Evolutionary conservation across 2,888 invertebrate genomes (phyloP), one percentile per base, ranked within the genome.

Genomic region (Andrena camellia): DNA sequence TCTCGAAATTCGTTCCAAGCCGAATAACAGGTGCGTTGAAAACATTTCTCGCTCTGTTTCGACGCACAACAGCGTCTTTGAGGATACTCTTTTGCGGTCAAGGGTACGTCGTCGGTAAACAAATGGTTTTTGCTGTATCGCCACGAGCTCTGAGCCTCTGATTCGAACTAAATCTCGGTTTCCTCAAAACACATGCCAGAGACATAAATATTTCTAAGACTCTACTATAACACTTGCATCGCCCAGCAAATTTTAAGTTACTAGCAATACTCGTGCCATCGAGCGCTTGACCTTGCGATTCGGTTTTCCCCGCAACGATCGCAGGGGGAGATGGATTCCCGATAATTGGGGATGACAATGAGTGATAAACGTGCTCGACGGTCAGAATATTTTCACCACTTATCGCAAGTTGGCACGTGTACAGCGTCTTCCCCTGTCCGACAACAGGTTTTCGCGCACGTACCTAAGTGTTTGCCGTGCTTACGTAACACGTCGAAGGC

Each of bases 391-490:
- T 57, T 57, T 57, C 69, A 26, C 42, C 59, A 59, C 42, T 69
- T 35, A n/a, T 20, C 26, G 84, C 63, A 54, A 64, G 54, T n/a
- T 60, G 71, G 70, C 80, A 76, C 85, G 85, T 81, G 88, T 82
- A 87, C 81, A 83, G 83, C 81, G 87, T 86, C 88, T 90, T 87
- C 83, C 81, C 82, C 74, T 84, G 84, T 83, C 79, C 31, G 73
- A 85, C 89, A 89, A 89, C 90, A 88, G 88, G 90, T 90, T 90
- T 89, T 85, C 86, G 85, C 81, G 63, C 79, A 86, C 87, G 78
- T 82, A 42, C 42, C 42, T 42, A 86, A 86, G 78, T 84, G 81
- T 81, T 79, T 83, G 71, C 83, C 60, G 78, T 86, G 83, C 84
- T 90, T 90, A 87, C 84, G 88, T 89, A 90, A 90, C 85, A 63